Conservation (phyloP, 2,113 vertebrate species). For the Actenoides lindsayi region DNA sequence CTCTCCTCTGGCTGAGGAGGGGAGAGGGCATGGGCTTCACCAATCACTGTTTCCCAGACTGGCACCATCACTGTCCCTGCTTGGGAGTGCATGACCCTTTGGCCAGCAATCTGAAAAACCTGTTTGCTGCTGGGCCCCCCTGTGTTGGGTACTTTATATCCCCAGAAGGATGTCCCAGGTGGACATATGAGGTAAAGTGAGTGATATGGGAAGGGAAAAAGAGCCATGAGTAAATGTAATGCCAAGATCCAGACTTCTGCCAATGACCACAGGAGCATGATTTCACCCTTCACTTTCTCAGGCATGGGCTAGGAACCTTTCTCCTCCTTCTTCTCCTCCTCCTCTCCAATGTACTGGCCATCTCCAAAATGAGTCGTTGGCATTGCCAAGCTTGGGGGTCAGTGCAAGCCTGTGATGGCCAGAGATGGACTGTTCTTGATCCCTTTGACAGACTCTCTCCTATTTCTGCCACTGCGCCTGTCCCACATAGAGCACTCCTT, state of each 20-base stretch:
- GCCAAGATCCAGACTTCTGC: neutral
- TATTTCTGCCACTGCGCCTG: neutral
- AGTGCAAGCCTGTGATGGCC: neutral
- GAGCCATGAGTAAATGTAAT: neutral
- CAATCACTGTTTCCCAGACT: neutral
- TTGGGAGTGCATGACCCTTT: neutral
- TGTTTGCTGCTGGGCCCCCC: neutral
- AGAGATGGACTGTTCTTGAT: neutral
- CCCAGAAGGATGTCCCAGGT: neutral
- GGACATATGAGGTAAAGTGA: neutral
- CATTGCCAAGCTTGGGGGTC: neutral
- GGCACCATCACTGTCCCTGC: rapidly evolving
- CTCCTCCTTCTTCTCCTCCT: neutral
- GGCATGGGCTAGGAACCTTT: neutral
- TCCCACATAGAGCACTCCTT: neutral
- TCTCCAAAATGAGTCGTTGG: neutral
- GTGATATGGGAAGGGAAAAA: neutral
- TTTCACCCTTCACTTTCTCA: neutral
- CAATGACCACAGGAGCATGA: neutral
- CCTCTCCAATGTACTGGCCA: neutral
- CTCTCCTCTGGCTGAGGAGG: neutral
- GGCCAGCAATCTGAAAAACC: neutral
- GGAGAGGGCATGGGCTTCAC: rapidly evolving
- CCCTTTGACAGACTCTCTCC: neutral
- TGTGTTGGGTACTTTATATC: neutral